These are phyloP conservation scores for Amblyornis subalaris DNA, from an alignment of 2,113 vertebrate species.

Conservation along the genomic window DNA sequence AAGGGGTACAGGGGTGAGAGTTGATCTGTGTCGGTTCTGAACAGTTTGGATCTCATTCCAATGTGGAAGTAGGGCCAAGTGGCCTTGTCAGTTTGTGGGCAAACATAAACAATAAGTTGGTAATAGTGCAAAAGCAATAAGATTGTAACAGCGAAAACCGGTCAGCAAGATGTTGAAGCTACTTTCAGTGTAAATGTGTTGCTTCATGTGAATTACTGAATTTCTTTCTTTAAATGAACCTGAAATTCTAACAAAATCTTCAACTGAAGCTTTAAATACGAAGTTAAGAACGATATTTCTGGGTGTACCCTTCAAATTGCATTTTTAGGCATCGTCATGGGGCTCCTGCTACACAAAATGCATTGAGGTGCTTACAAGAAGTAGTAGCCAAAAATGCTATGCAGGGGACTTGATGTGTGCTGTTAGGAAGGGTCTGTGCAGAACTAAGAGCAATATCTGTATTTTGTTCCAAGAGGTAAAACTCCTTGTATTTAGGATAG, in stretches of 20 bases:
- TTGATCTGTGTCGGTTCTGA: neutral
- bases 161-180: neutral
- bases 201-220: neutral
- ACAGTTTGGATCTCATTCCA: neutral
- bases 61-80: neutral
- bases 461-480: neutral
- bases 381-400: neutral
- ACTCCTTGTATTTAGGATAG: neutral
- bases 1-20: neutral
- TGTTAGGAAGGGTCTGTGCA: neutral
- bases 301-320: neutral
- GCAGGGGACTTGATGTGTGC: too few relatives aligned
- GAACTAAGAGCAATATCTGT: neutral
- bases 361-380: rapidly evolving
- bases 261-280: neutral
- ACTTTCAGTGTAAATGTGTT: neutral
- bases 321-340: neutral
- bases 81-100: neutral
- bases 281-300: neutral
- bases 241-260: neutral
- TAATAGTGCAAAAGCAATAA: neutral
- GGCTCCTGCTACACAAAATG: neutral
- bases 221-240: neutral
- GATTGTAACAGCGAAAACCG: neutral
- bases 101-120: neutral